Evolutionary conservation across 2,888 invertebrate genomes (phyloP), one percentile per base, ranked within the genome.

Genomic region (Therioaphis trifolii): DNA sequence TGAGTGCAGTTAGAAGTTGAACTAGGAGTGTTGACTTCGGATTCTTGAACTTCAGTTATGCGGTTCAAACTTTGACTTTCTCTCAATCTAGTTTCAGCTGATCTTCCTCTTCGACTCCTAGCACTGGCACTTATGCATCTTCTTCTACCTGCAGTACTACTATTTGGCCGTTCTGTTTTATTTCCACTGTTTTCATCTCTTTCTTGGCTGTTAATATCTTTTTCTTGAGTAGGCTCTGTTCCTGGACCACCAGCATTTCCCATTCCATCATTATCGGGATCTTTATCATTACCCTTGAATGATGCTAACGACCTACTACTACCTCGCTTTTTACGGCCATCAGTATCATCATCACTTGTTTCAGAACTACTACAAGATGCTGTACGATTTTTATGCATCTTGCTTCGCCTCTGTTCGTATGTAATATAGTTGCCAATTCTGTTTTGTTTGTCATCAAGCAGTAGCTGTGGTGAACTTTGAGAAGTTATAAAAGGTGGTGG

Each of bases 331-430:
- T 95, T 95, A 85, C 94, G 92, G 66, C 92, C 92, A 88, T 95
- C 95, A 77, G 94, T 94, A 88, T 95, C 95, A 87, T 93, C 93
- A 72, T 88, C 89, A 85, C 96, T 96, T 9, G 97, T 95, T 89
- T 98, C 97, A 0, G 97, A 97, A 77, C 96, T 97, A 87, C 96
- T 96, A 88, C 97, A 97, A 78, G 96, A 96, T 9, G 96, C 95
- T n/a, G 93, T 94, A 58, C 93, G 90, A 15, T 92, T 91, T 88
- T 94, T 94, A 86, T 93, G 92, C 87, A 93, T 91, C 88, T 93
- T 93, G 85, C 92, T 91, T 75, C 92, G 91, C 52, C 92, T 90
- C 87, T 92, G 92, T 86, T 91, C 91, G 86, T 90, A 82, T 27
- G 82, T 82, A 24, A 82, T 82, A 11, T 40, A 82, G 2, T 82